Evolutionary conservation across 2,888 invertebrate genomes (phyloP), one percentile per base, ranked within the genome.

Genomic region (Ochlodes sylvanus): DNA sequence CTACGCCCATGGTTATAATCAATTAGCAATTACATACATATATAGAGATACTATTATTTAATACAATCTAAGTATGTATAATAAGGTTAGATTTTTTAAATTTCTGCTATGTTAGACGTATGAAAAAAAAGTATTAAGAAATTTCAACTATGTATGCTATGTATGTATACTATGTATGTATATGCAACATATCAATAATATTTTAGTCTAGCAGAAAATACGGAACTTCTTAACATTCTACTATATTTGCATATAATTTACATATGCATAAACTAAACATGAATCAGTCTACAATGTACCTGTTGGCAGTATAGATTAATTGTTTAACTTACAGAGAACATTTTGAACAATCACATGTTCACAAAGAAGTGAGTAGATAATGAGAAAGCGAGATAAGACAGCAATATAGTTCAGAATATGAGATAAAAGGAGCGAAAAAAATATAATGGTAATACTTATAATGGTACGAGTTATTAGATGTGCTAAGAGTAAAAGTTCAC

Each of bases 281-380:
- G 56, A 56, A 34, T 64, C 44, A 64, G 64, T 64, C 60, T 47
- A 63, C 55, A 47, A 50, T 32, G 32, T 63, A 56, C 27, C 56
- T 64, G 56, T 56, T 64, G 64, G 64, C 64, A 64, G 55, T 64
- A 38, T 42, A 34, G 41, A 52, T 32, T 34, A n/a, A 56, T 34
- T 44, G 52, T 63, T 63, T 64, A 44, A n/a, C 44, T 56, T n/a
- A 42, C 21, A 21, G 21, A 58, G 7, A 42, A 58, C 21, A 19
- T 34, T 55, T 21, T 12, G 12, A 38, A 38, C 9, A 12, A 10
- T 50, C 17, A 50, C 50, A n/a, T 19, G 1, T 9, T 12, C 19
- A 7, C 19, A 2, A n/a, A 21, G n/a, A 17, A 5, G 44, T 21
- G 12, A 21, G 12, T 14, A 54, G 6, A n/a, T 7, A 52, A 54